phyloP scores from a whole-genome alignment of 2,113 vertebrate genomes.

The Onychostruthus taczanowskii region DNA sequence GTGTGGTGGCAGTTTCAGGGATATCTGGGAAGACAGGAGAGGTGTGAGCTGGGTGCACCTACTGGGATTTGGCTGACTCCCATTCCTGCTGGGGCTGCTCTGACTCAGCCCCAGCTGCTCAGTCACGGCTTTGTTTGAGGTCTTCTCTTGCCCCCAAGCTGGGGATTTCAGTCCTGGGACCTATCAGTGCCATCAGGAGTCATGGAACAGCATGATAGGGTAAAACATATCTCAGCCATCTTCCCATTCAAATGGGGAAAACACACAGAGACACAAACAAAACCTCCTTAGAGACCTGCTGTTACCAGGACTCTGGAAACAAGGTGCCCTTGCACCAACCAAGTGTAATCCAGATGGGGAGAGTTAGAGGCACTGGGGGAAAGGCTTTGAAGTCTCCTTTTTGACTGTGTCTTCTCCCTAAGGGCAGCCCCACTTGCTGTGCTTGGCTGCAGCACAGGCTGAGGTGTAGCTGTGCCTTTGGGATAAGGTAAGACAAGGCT shows the following conservation, averaged over 20 bases:
- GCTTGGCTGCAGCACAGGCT: neutral
- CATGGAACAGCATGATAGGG: accelerated
- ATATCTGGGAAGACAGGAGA: neutral
- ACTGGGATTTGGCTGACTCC: neutral
- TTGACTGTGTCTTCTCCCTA: neutral
- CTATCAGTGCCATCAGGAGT: neutral
- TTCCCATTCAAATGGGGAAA: neutral
- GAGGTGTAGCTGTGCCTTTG: neutral
- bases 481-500: neutral
- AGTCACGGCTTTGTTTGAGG: neutral
- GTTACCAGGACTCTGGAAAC: neutral
- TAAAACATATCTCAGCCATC: neutral
- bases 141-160: neutral
- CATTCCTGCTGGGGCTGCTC: accelerated
- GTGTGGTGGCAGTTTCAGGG: accelerated
- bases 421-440: neutral
- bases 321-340: neutral
- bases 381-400: neutral
- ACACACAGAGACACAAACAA: neutral
- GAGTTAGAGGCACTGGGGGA: neutral
- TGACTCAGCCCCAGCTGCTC: neutral
- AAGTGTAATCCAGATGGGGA: neutral
- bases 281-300: neutral
- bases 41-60: neutral
- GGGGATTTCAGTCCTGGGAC: neutral